Conservation (phyloP, 2,888 invertebrate genomes). For the Nesidiocoris tenuis region DNA sequence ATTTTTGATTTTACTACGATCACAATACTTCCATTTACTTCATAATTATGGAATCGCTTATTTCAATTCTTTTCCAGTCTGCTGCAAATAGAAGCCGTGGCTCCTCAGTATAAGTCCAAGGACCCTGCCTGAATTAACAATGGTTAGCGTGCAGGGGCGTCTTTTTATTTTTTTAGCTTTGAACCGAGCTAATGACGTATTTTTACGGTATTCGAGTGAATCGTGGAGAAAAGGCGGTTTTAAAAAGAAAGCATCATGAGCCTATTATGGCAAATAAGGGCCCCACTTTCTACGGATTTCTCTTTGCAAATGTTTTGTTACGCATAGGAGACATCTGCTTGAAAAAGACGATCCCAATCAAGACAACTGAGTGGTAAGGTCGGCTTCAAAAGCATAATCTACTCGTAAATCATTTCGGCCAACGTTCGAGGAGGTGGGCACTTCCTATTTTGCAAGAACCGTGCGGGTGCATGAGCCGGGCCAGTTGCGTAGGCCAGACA, state of each 20-base stretch:
- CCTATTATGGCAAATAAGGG: not conserved
- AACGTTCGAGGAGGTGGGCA: not conserved
- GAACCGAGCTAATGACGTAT: not conserved
- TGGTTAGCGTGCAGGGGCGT: too few species aligned
- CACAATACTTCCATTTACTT: too few species aligned
- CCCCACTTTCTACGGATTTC: constrained; percentile 16
- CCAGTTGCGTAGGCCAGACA: constrained; percentile 29
- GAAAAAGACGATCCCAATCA: constrained; percentile 7
- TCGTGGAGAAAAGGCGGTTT: not conserved
- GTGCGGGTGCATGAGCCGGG: not conserved
- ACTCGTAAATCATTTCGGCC: constrained; percentile 37
- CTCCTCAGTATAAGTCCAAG: too few species aligned
- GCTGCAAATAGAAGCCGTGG: too few species aligned
- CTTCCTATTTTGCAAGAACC: constrained; percentile 22
- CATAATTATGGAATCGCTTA: too few species aligned
- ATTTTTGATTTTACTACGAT: too few species aligned
- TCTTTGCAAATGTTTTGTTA: constrained; percentile 2
- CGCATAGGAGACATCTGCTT: constrained; percentile 19
- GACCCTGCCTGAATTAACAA: too few species aligned
- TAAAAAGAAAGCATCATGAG: not conserved
- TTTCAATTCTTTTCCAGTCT: too few species aligned
- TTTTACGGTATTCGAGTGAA: not conserved
- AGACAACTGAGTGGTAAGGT: not conserved
- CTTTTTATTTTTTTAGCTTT: too few species aligned
- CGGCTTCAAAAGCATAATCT: constrained; percentile 32